phyloP scores from a whole-genome alignment of 2,888 invertebrate genomes.

The Orthosia cruda region DNA sequence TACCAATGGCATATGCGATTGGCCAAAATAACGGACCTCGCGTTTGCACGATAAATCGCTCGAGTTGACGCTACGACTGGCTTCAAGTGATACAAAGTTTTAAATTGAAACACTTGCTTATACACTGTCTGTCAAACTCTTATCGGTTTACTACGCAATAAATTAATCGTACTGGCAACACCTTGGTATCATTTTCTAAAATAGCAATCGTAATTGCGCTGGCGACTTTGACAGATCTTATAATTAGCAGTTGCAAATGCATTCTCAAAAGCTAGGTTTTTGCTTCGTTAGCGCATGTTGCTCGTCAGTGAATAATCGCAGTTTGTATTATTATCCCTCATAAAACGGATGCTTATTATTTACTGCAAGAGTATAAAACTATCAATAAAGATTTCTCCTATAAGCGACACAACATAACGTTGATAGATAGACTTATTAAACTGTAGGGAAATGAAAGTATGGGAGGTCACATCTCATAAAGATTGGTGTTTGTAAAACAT shows the following conservation, averaged over 20 bases:
- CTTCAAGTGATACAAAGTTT: slow-evolving; percentile 56
- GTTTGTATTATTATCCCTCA: slow-evolving; percentile 66
- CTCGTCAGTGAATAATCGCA: slow-evolving; percentile 48
- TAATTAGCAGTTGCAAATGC: slow-evolving; percentile 48
- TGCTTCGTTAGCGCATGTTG: slow-evolving; percentile 58
- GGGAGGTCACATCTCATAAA: background rate
- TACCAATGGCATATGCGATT: slow-evolving; percentile 89
- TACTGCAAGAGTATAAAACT: slow-evolving; percentile 65
- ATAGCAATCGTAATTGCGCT: slow-evolving; percentile 40
- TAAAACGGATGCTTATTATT: slow-evolving; percentile 67
- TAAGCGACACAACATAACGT: slow-evolving; percentile 46
- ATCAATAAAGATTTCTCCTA: slow-evolving; percentile 66
- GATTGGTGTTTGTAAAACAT: background rate
- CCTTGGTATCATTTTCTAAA: slow-evolving; percentile 41
- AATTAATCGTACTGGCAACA: slow-evolving; percentile 42
- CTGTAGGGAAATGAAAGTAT: slow-evolving; percentile 14
- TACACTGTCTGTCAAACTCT: slow-evolving; percentile 40
- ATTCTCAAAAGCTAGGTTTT: slow-evolving; percentile 56
- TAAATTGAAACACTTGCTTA: slow-evolving; percentile 37
- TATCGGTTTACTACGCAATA: slow-evolving; percentile 28
- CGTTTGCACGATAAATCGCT: slow-evolving; percentile 81
- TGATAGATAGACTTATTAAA: slow-evolving; percentile 56
- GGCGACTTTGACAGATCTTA: slow-evolving; percentile 57
- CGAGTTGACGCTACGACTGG: slow-evolving; percentile 68
- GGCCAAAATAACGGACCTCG: slow-evolving; percentile 85